phyloP scores from a whole-genome alignment of 2,113 vertebrate genomes.

The Uria aalge region DNA sequence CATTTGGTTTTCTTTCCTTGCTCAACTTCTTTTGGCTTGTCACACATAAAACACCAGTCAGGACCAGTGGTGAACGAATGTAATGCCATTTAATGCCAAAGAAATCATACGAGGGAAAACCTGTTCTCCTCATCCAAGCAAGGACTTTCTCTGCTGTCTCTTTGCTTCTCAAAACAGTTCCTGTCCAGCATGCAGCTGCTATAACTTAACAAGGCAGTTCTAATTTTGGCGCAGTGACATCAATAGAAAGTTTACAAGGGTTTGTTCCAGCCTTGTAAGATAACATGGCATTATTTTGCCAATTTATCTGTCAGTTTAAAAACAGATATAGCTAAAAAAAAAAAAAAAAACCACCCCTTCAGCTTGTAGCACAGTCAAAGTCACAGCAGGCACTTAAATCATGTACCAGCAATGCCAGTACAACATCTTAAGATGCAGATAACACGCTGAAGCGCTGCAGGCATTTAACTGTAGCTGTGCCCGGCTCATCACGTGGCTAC shows the following conservation, averaged over 20 bases:
- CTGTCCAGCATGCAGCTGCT: background rate
- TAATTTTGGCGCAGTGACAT: background rate
- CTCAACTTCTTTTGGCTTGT: background rate
- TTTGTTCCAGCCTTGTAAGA: conserved; percentile 1
- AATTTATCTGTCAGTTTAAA: conserved; percentile 13
- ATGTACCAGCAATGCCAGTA: background rate
- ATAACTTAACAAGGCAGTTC: background rate
- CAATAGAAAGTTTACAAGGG: background rate
- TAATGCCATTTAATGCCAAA: background rate
- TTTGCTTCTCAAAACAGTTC: background rate
- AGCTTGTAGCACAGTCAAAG: background rate
- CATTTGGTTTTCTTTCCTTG: background rate
- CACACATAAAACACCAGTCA: background rate
- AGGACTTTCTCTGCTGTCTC: background rate
- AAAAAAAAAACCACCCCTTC: background rate
- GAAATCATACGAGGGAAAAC: background rate
- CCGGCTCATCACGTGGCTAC: background rate
- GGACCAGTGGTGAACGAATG: background rate
- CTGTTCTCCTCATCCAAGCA: background rate
- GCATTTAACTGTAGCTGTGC: background rate
- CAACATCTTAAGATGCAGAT: background rate
- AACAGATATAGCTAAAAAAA: background rate
- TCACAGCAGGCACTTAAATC: background rate
- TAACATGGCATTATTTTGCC: background rate
- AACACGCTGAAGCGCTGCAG: background rate